Percentiles rank a stretch among this genome's conserved stretches.
phyloP scores from a whole-genome alignment of 2,113 vertebrate species.

The Myotis brandtii region DNA sequence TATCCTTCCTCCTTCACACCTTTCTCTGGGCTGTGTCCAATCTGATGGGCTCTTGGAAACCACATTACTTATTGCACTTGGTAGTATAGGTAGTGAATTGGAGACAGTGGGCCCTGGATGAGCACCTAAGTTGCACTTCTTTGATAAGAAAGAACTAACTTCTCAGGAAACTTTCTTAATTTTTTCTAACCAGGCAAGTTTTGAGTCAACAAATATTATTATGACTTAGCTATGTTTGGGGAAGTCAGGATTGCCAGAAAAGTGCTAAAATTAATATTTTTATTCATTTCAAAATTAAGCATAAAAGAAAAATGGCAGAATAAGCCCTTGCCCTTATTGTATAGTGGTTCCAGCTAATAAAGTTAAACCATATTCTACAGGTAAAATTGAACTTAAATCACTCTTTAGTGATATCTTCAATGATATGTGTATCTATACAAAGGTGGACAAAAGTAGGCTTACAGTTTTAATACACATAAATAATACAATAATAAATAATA shows the following conservation, averaged over 20 bases:
- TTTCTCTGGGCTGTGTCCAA: neutral
- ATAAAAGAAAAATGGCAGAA: neutral
- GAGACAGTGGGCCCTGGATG: neutral
- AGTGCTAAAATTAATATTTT: neutral
- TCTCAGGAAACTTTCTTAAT: neutral
- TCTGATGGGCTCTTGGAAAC: neutral
- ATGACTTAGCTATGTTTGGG: neutral
- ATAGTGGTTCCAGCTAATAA: neutral
- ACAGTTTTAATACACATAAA: neutral
- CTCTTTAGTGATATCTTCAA: neutral
- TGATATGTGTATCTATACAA: neutral
- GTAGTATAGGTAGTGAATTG: neutral
- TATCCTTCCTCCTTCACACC: neutral
- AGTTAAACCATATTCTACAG: neutral
- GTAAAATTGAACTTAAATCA: conserved; percentile 4
- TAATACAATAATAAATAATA: neutral
- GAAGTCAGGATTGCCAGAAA: neutral
- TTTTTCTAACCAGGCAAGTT: neutral
- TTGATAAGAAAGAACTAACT: neutral
- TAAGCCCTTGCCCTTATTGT: neutral
- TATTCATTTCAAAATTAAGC: conserved; percentile 6
- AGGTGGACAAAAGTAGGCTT: neutral
- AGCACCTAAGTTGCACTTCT: neutral
- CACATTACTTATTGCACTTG: neutral
- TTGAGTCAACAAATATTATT: neutral